phyloP scores from a whole-genome alignment of 2,888 invertebrate species.

The Oxyteleia sp. region DNA sequence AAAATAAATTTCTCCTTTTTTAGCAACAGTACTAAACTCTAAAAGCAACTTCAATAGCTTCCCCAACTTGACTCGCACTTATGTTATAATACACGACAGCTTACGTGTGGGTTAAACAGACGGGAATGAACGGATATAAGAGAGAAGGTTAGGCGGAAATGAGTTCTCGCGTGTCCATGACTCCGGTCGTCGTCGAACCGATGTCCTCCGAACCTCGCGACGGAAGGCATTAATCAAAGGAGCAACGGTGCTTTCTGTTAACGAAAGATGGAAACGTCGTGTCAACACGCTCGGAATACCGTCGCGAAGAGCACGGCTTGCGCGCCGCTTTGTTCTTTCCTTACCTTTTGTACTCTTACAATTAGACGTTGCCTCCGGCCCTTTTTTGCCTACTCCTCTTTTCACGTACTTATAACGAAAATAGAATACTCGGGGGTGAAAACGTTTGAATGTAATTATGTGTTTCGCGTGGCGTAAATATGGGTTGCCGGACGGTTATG shows the following conservation, averaged over 20 bases:
- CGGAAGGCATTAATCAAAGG: constrained; percentile 84
- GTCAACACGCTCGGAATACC: constrained; percentile 72
- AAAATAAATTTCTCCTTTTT: no score
- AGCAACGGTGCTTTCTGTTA: constrained; percentile 79
- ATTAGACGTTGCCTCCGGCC: constrained; percentile 33
- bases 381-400: constrained; percentile 23
- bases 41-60: constrained; percentile 20
- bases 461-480: constrained; percentile 37
- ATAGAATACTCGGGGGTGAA: constrained; percentile 42
- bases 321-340: constrained; percentile 21
- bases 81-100: constrained; percentile 26
- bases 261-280: constrained; percentile 79
- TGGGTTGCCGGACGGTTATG: constrained; percentile 21
- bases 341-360: constrained; percentile 15
- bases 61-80: constrained; percentile 14
- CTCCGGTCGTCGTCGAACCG: constrained; percentile 76
- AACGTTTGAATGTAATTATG: constrained; percentile 47
- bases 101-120: constrained; percentile 32
- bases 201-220: constrained; percentile 46
- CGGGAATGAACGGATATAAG: constrained; percentile 55
- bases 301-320: constrained; percentile 37
- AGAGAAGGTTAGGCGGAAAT: constrained; percentile 80
- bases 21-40: no score
- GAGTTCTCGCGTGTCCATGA: constrained; percentile 84
- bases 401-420: constrained; percentile 41